Percentiles rank a stretch among this genome's conserved stretches.
phyloP scores from a whole-genome alignment of 2,113 vertebrate genomes.

The Eudyptes chrysolophus region DNA sequence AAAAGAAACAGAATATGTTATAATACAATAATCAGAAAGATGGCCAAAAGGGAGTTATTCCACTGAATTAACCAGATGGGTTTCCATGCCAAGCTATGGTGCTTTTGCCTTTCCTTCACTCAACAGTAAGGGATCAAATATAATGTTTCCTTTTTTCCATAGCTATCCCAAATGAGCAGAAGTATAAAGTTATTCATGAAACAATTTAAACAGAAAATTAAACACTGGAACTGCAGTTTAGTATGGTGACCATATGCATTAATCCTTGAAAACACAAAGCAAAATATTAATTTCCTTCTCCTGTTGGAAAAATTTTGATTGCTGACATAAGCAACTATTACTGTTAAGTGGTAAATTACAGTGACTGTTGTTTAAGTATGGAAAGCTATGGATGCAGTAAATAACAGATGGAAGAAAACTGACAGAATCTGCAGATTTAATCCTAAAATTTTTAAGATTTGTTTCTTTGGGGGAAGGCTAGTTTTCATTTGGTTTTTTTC shows the following conservation, averaged over 20 bases:
- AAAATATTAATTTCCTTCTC: constrained; percentile 65
- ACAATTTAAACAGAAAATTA: neutral
- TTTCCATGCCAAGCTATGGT: constrained; percentile 3
- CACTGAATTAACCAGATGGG: constrained; percentile 38
- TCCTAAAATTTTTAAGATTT: neutral
- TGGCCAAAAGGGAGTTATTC: constrained; percentile 35
- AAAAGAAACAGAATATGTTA: constrained; percentile 27
- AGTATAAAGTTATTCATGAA: constrained; percentile 50
- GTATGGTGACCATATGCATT: constrained; percentile 52
- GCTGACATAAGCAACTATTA: constrained; percentile 51
- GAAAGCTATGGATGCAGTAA: constrained; percentile 12
- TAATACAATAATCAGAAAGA: constrained; percentile 29
- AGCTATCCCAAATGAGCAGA: constrained; percentile 36
- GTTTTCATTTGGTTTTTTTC: neutral
- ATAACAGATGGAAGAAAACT: constrained; percentile 16
- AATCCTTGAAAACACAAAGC: constrained; percentile 54
- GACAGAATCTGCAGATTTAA: neutral
- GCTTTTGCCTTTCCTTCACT: constrained; percentile 10
- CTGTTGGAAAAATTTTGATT: constrained; percentile 50
- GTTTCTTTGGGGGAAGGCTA: neutral
- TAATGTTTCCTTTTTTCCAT: constrained; percentile 8
- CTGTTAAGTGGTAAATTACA: constrained; percentile 54
- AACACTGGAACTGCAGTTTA: neutral
- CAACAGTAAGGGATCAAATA: constrained; percentile 2
- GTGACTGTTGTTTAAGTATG: constrained; percentile 47